Percentiles rank a stretch among this genome's conserved stretches.
Evolutionary conservation across 2,797 vertebrate genomes (phyloP).

Genomic region (Lepilemur ruficaudatus): DNA sequence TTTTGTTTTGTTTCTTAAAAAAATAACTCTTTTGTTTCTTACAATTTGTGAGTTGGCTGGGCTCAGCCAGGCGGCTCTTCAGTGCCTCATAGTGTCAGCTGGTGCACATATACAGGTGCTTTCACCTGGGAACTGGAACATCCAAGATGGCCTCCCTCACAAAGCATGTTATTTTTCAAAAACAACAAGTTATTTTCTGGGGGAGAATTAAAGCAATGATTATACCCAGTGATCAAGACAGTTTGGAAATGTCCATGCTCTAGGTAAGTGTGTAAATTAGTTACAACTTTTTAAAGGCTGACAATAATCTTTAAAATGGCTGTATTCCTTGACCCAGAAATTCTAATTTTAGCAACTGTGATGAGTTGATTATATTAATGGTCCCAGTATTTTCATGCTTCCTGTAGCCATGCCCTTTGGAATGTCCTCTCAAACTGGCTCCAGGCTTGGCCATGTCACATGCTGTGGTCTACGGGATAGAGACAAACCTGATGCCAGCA

Average conservation of each 20-base stretch:
- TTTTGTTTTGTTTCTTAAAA: neutral
- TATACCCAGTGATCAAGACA: neutral
- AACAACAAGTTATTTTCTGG: neutral
- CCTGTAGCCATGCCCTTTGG: neutral
- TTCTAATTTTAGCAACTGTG: neutral
- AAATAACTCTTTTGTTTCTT: neutral
- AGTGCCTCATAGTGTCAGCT: no score
- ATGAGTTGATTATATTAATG: neutral
- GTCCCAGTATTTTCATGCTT: neutral
- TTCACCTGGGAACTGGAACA: neutral
- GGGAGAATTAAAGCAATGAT: neutral
- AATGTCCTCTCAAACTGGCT: neutral
- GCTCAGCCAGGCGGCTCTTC: neutral
- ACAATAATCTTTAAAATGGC: neutral
- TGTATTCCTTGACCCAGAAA: neutral
- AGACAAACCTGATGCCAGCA: neutral
- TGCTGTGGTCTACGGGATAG: neutral
- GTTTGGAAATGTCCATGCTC: neutral
- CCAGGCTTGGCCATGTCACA: neutral
- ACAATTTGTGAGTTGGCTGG: neutral
- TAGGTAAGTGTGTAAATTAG: neutral
- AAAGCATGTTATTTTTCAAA: constrained; percentile 11
- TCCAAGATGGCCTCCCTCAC: neutral
- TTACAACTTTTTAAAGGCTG: neutral
- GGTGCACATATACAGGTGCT: neutral